Evolutionary conservation across 2,797 vertebrate species (phyloP).

Genomic region (Liparis tanakae): DNA sequence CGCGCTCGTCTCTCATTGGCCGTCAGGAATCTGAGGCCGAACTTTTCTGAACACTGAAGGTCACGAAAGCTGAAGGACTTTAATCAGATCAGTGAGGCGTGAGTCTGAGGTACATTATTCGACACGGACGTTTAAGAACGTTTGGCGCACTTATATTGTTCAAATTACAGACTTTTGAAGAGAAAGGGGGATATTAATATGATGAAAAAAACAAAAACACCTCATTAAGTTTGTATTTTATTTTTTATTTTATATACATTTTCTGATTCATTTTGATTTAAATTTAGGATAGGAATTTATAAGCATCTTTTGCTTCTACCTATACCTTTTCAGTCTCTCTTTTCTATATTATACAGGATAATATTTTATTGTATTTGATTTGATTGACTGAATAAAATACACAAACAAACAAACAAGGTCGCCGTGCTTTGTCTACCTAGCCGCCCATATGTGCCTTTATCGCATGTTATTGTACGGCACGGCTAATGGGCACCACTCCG

Average conservation of each 20-base stretch:
- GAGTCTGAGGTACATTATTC: neutral
- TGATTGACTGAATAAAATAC: no score
- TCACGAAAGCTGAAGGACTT: conserved; percentile 36
- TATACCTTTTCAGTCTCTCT: no score
- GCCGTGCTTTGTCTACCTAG: neutral
- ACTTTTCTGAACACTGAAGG: conserved; percentile 38
- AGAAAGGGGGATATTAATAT: conserved; percentile 42
- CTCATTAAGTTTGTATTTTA: no score
- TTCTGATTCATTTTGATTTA: no score
- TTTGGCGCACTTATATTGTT: neutral
- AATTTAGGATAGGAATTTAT: no score
- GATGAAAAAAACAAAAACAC: no score
- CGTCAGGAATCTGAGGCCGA: conserved; percentile 28
- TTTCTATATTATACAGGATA: no score
- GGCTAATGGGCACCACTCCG: neutral
- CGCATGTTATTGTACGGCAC: no score
- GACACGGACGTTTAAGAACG: neutral
- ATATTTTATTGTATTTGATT: no score
- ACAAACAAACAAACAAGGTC: no score
- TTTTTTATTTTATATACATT: no score
- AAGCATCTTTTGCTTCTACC: no score
- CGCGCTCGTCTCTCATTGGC: conserved; percentile 26
- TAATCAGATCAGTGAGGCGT: conserved; percentile 36
- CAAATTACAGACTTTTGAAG: neutral
- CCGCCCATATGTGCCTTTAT: neutral